A percentile compares a stretch with the other conserved stretches of the same genome.
Evolutionary conservation across 2,888 invertebrate species (phyloP).

Genomic region (Synanthedon tipuliformis): DNA sequence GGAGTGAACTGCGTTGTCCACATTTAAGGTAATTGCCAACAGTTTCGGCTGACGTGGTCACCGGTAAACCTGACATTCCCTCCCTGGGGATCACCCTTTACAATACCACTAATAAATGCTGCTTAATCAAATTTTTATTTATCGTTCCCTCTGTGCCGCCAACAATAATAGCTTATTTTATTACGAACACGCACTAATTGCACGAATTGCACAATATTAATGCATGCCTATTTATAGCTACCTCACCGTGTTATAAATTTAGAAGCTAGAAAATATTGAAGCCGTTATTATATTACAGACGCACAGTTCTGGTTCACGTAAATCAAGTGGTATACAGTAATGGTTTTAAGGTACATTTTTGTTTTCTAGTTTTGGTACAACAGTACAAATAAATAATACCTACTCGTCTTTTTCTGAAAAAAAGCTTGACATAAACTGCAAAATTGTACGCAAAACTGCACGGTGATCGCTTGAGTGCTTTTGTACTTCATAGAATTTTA

Average conservation of each 20-base stretch:
- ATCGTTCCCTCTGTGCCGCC: constrained; percentile 10
- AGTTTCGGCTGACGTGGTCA: constrained; percentile 63
- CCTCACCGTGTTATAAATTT: not conserved
- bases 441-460: too few relatives aligned
- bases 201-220: not conserved
- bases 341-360: too few relatives aligned
- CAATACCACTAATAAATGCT: constrained; percentile 65
- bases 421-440: too few relatives aligned
- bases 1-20: constrained; percentile 62
- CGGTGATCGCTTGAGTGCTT: too few relatives aligned
- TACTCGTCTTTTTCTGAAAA: too few relatives aligned
- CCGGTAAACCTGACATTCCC: constrained; percentile 56
- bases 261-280: too few relatives aligned
- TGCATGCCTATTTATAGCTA: not conserved
- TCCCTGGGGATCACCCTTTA: constrained; percentile 56
- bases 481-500: too few relatives aligned
- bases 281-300: too few relatives aligned
- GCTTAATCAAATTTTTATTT: constrained; percentile 60
- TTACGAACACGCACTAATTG: not conserved
- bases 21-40: constrained; percentile 68
- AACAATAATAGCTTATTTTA: not conserved
- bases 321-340: too few relatives aligned
- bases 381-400: too few relatives aligned
- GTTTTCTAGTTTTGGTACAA: too few relatives aligned
- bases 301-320: too few relatives aligned